Evolutionary conservation across 2,113 vertebrate genomes (phyloP), one percentile per base, ranked within the genome.

Genomic region (Beaufortia kweichowensis): DNA sequence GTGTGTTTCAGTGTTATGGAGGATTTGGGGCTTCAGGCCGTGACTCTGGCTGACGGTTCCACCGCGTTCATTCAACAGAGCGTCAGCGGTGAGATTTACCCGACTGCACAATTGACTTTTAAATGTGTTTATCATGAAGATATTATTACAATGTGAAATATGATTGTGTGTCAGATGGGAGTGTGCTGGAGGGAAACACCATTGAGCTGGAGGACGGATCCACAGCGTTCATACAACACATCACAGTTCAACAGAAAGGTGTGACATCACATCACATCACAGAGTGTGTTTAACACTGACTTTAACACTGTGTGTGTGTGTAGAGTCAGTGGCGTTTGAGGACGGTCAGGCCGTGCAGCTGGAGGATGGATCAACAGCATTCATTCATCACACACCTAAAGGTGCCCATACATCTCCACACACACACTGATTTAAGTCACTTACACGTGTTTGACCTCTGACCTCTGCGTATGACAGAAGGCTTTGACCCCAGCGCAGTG

Each of bases 151-250:
- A 60, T 39, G 5, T 59, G 29, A 41, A 21, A n/a, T 43, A n/a
- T n/a, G n/a, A n/a, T n/a, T 31, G 39, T 79, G 15, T 82, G 76
- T 43, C 82, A 94, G 94, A 86, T 85, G 92, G 91, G 80, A 94
- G 92, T 68, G 81, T 94, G 68, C 81, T 93, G 26, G 92, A 94
- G 84, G 93, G 90, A 10, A 92, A 93, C 77, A 87, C 93, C 64
- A 88, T 93, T 83, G 89, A 94, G 76, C 88, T 93, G 2, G 93
- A 93, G 83, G 94, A 94, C 39, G 92, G 91, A n/a, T 92, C 89
- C 68, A 92, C 92, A 1, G 93, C 92, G 2, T 95, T 89, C 43
- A 91, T 94, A 74, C 92, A 94, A 33, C 90, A 94, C 73, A 90
- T 94, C 84, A 90, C 84, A 0, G 83, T 94, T 11, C 88, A 93